phyloP scores from a whole-genome alignment of 2,888 invertebrate species.

The Drosophila rubida region DNA sequence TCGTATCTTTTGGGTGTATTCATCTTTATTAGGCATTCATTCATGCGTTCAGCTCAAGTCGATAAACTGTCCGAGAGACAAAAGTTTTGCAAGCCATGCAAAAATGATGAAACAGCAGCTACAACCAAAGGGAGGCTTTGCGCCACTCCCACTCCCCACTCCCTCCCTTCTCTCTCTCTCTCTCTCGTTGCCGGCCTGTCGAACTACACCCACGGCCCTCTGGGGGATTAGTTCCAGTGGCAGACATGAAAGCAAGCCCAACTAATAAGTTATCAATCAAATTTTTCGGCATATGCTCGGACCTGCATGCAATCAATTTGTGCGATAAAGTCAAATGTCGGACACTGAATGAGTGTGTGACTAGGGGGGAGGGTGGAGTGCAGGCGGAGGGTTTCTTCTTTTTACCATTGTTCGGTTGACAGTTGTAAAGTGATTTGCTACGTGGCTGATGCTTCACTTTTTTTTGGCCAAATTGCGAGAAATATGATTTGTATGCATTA shows the following conservation, averaged over 20 bases:
- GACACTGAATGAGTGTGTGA: slow-evolving; percentile 15
- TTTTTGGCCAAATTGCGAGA: slow-evolving; percentile 42
- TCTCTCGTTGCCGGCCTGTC: too few species aligned
- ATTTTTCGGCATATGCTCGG: slow-evolving; percentile 73
- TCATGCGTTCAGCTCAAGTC: slow-evolving; percentile 67
- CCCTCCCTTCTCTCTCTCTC: background rate
- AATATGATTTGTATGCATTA: slow-evolving; percentile 73
- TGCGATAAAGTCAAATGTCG: slow-evolving; percentile 57
- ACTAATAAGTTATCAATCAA: slow-evolving; percentile 80
- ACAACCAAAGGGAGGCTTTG: background rate
- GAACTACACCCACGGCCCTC: slow-evolving; percentile 11
- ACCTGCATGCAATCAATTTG: slow-evolving; percentile 65
- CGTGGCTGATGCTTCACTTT: slow-evolving; percentile 44
- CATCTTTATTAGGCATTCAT: slow-evolving; percentile 78
- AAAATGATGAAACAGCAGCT: slow-evolving; percentile 54
- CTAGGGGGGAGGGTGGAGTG: background rate
- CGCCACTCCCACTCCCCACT: background rate
- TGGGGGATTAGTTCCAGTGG: slow-evolving; percentile 44
- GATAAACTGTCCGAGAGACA: slow-evolving; percentile 56
- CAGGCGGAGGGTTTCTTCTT: slow-evolving; percentile 2
- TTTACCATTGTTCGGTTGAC: slow-evolving; percentile 66
- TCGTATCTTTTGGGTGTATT: slow-evolving; percentile 59
- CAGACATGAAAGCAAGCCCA: slow-evolving; percentile 60
- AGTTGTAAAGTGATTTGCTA: slow-evolving; percentile 79
- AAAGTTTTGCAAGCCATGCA: slow-evolving; percentile 73